These are phyloP conservation scores for Himantopus leucocephalus DNA, from an alignment of 2,113 vertebrate species.

Conservation along the genomic window DNA sequence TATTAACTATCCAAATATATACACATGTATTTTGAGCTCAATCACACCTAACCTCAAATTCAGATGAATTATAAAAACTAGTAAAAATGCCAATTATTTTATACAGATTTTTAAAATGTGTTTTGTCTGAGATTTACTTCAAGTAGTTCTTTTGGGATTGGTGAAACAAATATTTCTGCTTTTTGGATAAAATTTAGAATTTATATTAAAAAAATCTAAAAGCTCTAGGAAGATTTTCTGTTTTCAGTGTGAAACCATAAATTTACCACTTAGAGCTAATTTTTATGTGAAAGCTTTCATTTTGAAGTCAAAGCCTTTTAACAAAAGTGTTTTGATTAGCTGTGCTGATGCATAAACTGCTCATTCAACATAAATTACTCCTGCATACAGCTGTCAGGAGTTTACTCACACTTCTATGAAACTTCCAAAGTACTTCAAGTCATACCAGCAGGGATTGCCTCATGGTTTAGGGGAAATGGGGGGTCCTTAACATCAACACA, in stretches of 20 bases:
- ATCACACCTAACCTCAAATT: neutral
- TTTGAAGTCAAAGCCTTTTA: neutral
- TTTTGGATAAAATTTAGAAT: neutral
- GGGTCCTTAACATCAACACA: neutral
- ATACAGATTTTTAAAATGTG: neutral
- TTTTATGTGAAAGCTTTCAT: neutral
- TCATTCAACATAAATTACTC: neutral
- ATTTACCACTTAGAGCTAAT: neutral
- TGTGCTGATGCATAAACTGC: neutral
- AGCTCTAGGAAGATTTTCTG: neutral
- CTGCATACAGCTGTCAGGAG: neutral
- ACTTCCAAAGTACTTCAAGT: neutral
- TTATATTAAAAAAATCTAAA: neutral
- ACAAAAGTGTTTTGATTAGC: neutral
- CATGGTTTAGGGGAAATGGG: neutral
- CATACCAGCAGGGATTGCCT: neutral
- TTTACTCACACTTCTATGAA: neutral
- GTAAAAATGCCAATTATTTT: neutral
- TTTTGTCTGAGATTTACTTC: neutral
- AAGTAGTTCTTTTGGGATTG: neutral
- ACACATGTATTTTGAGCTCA: neutral
- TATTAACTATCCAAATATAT: neutral
- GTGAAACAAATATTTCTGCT: neutral
- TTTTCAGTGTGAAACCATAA: neutral
- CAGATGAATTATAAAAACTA: neutral